Evolutionary conservation across 2,113 vertebrate genomes (phyloP).

Genomic region (Lamprotornis superbus): DNA sequence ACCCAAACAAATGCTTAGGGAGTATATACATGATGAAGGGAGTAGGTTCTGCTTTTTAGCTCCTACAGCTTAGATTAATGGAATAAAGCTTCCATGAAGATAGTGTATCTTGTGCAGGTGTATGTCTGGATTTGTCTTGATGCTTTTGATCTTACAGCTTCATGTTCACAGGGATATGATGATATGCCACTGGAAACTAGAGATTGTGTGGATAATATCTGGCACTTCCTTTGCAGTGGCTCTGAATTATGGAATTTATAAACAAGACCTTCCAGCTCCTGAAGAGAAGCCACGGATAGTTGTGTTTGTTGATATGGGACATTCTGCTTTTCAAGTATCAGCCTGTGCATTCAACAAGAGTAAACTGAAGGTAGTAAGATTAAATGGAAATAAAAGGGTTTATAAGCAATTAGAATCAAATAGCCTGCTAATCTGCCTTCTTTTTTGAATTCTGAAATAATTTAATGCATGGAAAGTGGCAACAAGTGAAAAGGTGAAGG

Average conservation of each 20-base stretch:
- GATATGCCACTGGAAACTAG: background rate
- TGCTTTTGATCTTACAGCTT: background rate
- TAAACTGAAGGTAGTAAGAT: conserved; percentile 75
- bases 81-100: background rate
- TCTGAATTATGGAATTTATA: conserved; percentile 83
- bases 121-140: background rate
- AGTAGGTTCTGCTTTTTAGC: background rate
- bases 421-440: background rate
- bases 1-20: background rate
- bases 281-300: conserved; percentile 81
- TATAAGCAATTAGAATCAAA: background rate
- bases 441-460: background rate
- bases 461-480: background rate
- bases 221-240: conserved; percentile 69
- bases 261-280: conserved; percentile 77
- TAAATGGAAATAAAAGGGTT: background rate
- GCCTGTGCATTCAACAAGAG: conserved; percentile 83
- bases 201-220: background rate
- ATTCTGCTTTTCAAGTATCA: conserved; percentile 82
- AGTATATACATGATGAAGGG: no score
- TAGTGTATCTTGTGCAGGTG: background rate
- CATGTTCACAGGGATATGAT: background rate
- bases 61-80: background rate
- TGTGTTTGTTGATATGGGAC: conserved; percentile 83
- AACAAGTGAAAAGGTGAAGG: background rate